phyloP scores from a whole-genome alignment of 1,140 invertebrate genomes.

The Steinernema khuongi region DNA sequence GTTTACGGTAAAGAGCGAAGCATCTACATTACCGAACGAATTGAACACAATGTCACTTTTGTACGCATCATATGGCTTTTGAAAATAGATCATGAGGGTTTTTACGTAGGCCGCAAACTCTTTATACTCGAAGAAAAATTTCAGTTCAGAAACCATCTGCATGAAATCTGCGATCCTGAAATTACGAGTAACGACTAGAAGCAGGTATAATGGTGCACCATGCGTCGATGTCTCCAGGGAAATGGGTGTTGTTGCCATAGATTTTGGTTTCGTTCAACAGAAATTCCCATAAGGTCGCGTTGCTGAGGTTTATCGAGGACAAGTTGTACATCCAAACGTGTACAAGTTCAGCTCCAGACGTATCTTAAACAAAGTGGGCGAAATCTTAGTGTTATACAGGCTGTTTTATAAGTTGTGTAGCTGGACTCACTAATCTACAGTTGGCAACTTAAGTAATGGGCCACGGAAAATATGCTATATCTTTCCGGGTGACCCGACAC shows the following conservation, averaged over 20 bases:
- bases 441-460: too few species aligned
- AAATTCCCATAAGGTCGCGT: slow-evolving; percentile 48
- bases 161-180: slow-evolving; percentile 81
- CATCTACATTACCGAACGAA: slow-evolving; percentile 34
- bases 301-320: slow-evolving; percentile 39
- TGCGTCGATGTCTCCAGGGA: slow-evolving; percentile 71
- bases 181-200: slow-evolving; percentile 71
- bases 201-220: slow-evolving; percentile 75
- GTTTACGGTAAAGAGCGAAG: slow-evolving; percentile 48
- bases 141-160: slow-evolving; percentile 71
- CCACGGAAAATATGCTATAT: too few species aligned
- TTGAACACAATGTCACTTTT: slow-evolving; percentile 46
- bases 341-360: too few species aligned
- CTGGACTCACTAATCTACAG: too few species aligned
- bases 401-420: too few species aligned
- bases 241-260: slow-evolving; percentile 56
- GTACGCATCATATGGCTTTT: slow-evolving; percentile 50
- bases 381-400: too few species aligned
- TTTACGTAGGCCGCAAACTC: slow-evolving; percentile 50
- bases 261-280: slow-evolving; percentile 53
- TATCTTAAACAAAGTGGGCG: too few species aligned
- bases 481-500: too few species aligned
- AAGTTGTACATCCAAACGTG: slow-evolving; percentile 59
- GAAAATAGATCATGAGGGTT: slow-evolving; percentile 47
- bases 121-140: slow-evolving; percentile 66